Conservation (phyloP, 2,113 vertebrate genomes). For the Zosterops japonicus region DNA sequence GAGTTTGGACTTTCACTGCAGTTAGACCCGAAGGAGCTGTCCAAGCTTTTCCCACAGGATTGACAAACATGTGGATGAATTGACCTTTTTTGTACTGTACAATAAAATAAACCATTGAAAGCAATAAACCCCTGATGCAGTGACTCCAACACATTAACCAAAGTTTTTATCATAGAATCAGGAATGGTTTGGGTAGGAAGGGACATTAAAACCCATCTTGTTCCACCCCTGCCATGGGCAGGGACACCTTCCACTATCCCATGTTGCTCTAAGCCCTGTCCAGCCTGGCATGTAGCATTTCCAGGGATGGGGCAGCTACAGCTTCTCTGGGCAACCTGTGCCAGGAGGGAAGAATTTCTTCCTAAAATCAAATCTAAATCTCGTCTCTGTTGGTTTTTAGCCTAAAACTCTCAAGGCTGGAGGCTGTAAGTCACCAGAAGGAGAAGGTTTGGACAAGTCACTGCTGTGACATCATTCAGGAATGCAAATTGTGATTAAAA, state of each 20-base stretch:
- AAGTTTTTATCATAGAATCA: neutral
- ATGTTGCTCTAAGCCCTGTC: rapidly evolving
- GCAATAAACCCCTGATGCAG: neutral
- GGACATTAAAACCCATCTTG: rapidly evolving
- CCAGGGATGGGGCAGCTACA: neutral
- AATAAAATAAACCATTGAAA: neutral
- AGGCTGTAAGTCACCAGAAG: neutral
- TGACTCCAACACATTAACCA: neutral
- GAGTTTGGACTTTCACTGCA: neutral
- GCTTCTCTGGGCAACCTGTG: neutral
- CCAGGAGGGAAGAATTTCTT: neutral
- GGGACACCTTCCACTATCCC: neutral
- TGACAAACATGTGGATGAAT: neutral
- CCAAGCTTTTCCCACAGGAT: neutral
- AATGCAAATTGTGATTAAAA: neutral
- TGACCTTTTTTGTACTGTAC: neutral
- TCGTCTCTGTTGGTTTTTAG: neutral
- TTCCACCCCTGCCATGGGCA: neutral
- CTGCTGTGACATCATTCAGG: neutral
- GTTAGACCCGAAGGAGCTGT: neutral
- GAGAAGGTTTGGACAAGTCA: neutral
- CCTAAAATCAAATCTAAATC: neutral
- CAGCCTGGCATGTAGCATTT: neutral
- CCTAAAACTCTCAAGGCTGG: neutral
- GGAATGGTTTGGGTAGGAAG: neutral